phyloP scores from a whole-genome alignment of 2,888 invertebrate genomes.

The Uloborus plumipes region DNA sequence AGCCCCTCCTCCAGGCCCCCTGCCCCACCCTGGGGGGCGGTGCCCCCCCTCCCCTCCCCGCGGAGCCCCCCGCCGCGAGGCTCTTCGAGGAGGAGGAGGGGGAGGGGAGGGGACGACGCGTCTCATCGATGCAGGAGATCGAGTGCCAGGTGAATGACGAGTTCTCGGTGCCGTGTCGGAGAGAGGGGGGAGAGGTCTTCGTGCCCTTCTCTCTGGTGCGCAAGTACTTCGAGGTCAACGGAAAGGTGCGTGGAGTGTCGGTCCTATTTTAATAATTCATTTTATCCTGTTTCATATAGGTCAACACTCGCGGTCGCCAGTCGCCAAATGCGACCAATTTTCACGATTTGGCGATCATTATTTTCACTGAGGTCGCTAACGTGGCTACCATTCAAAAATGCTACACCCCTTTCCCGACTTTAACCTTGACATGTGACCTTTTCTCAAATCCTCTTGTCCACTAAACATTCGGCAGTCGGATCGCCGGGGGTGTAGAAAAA shows the following conservation, averaged over 20 bases:
- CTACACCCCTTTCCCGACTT: too few relatives aligned
- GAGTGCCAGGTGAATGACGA: conserved; percentile 88
- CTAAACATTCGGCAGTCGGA: too few relatives aligned
- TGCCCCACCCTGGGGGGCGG: not conserved
- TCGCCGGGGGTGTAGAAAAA: too few relatives aligned
- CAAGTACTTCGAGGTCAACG: conserved; percentile 94
- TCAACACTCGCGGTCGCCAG: too few relatives aligned
- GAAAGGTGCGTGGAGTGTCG: conserved; percentile 74
- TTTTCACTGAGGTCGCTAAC: too few relatives aligned
- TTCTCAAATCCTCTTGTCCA: too few relatives aligned
- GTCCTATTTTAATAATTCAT: too few relatives aligned
- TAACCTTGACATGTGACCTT: too few relatives aligned
- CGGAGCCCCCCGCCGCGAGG: not conserved
- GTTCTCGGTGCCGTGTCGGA: conserved; percentile 83
- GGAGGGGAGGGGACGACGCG: conserved; percentile 7
- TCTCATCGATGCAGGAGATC: conserved; percentile 47
- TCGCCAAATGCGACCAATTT: too few relatives aligned
- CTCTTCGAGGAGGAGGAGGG: conserved; percentile 19
- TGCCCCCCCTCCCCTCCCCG: not conserved
- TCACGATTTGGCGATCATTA: too few relatives aligned
- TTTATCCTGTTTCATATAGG: too few relatives aligned
- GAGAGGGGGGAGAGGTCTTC: conserved; percentile 85
- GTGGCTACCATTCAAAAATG: too few relatives aligned
- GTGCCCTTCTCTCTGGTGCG: conserved; percentile 92
- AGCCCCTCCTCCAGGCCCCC: not conserved